Conservation (phyloP, 2,797 vertebrate species). For the Varecia variegata region DNA sequence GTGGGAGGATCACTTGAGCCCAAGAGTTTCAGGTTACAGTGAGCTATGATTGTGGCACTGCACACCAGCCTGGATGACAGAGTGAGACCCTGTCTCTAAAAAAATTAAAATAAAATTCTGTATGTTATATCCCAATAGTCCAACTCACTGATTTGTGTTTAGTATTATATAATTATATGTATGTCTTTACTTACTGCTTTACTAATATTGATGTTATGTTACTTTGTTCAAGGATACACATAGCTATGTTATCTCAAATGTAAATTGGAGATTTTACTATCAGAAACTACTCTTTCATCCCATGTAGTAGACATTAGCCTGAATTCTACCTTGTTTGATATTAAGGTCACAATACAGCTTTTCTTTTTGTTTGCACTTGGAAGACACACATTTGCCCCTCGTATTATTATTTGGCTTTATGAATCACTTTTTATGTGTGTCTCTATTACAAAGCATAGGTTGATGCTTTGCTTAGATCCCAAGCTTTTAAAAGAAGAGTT, state of each 20-base stretch:
- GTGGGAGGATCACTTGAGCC: neutral
- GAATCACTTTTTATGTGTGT: neutral
- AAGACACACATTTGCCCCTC: neutral
- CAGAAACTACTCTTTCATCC: neutral
- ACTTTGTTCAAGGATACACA: neutral
- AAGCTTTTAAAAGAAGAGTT: neutral
- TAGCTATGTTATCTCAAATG: neutral
- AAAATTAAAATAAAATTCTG: neutral
- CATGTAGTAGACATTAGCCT: neutral
- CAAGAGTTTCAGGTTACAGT: neutral
- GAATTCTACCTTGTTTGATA: neutral
- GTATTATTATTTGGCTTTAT: neutral
- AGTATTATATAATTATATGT: neutral
- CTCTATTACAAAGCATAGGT: neutral
- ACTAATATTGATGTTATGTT: neutral
- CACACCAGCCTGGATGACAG: neutral
- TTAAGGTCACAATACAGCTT: neutral
- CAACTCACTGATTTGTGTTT: neutral
- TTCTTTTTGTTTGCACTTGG: neutral
- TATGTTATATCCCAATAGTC: neutral
- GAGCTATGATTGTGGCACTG: neutral
- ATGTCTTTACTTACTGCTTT: neutral
- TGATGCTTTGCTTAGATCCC: neutral
- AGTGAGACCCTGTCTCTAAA: neutral
- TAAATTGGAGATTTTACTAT: neutral